Conservation (phyloP, 2,113 vertebrate species). For the Acinonyx jubatus region DNA sequence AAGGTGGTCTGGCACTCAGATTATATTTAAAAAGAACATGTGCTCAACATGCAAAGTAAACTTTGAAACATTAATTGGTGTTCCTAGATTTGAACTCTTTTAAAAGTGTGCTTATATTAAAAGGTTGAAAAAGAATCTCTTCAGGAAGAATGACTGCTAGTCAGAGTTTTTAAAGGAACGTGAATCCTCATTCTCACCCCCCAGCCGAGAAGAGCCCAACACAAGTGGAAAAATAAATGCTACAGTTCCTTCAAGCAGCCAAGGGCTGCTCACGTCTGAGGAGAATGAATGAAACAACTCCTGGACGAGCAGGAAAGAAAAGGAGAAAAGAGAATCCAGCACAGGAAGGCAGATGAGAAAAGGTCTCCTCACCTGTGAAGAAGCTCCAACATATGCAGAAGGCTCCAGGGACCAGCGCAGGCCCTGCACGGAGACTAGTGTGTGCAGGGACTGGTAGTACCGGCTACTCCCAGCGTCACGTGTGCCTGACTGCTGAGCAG, state of each 20-base stretch:
- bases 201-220: not conserved
- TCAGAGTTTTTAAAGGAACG: not conserved
- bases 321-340: not conserved
- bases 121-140: not conserved
- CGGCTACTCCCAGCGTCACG: not conserved
- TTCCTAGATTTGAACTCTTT: not conserved
- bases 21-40: not conserved
- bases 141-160: no score
- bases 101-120: not conserved
- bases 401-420: fast-evolving
- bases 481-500: not conserved
- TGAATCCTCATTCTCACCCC: not conserved
- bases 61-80: not conserved
- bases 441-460: fast-evolving
- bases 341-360: not conserved
- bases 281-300: not conserved
- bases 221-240: not conserved
- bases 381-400: not conserved
- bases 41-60: not conserved
- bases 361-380: not conserved
- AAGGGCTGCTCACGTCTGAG: not conserved
- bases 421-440: fast-evolving
- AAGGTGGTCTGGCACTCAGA: not conserved
- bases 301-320: not conserved
- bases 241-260: not conserved